A percentile compares a stretch with the other conserved stretches of the same genome.
phyloP scores from a whole-genome alignment of 2,113 vertebrate genomes.

The Malurus alboscapulatus region DNA sequence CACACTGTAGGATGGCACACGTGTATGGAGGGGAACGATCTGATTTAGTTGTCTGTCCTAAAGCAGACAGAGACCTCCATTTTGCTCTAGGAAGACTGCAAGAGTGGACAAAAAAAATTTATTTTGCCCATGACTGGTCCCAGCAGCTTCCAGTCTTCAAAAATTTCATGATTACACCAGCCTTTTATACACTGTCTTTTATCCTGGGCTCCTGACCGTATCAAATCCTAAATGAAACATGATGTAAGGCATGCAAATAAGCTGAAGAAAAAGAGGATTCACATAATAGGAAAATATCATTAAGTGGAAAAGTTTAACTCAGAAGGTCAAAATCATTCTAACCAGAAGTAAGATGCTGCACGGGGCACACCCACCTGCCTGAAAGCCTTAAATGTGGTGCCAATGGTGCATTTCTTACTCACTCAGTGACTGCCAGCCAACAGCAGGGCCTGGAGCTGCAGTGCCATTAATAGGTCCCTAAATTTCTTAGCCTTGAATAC shows the following conservation, averaged over 20 bases:
- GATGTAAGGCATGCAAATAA: constrained; percentile 40
- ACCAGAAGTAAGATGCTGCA: neutral
- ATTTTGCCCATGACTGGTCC: constrained; percentile 57
- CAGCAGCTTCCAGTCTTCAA: constrained; percentile 69
- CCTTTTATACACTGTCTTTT: neutral
- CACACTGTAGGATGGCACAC: fast-evolving
- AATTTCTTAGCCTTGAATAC: neutral
- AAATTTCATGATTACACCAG: neutral
- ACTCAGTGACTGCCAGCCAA: neutral
- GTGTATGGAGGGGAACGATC: constrained; percentile 79
- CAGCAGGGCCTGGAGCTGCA: neutral
- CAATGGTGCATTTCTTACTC: fast-evolving
- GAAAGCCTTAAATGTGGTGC: fast-evolving
- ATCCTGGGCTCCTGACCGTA: neutral
- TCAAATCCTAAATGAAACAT: constrained; percentile 33
- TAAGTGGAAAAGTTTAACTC: constrained; percentile 1
- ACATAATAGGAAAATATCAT: constrained; percentile 17
- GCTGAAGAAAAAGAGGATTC: constrained; percentile 9
- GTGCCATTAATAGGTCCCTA: neutral
- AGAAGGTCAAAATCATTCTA: constrained; percentile 30
- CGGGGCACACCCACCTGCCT: neutral
- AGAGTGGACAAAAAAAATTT: constrained; percentile 58
- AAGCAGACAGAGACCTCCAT: constrained; percentile 78
- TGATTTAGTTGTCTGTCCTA: constrained; percentile 56
- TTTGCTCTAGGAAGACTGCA: constrained; percentile 75